Evolutionary conservation across 2,113 vertebrate species (phyloP).

Genomic region (Cisticola juncidis): DNA sequence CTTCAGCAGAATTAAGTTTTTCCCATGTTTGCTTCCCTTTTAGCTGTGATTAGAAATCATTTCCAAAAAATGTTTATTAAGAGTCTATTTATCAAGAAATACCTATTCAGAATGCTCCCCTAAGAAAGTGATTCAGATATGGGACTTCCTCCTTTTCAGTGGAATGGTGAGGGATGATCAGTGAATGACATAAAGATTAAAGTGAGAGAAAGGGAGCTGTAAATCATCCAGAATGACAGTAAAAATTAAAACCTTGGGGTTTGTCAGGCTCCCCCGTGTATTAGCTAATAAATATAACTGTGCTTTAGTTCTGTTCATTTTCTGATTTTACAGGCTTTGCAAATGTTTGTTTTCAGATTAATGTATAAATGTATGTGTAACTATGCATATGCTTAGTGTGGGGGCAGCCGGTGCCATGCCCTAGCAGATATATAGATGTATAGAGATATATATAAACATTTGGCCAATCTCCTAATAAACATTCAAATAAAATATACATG

Average conservation of each 20-base stretch:
- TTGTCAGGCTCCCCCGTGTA: neutral
- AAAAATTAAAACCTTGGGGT: conserved; percentile 59
- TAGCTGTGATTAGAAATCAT: neutral
- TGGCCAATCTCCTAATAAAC: neutral
- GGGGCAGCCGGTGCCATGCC: accelerated
- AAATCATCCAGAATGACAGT: conserved; percentile 40
- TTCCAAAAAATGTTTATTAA: neutral
- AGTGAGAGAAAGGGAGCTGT: neutral
- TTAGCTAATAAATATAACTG: conserved; percentile 40
- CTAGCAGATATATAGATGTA: neutral
- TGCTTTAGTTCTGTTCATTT: neutral
- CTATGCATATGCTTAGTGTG: neutral
- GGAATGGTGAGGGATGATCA: neutral
- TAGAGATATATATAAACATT: neutral
- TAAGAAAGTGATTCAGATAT: neutral
- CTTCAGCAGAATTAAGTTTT: neutral
- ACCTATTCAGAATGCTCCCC: neutral
- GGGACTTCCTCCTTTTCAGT: neutral
- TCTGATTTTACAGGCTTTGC: neutral
- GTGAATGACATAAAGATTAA: neutral
- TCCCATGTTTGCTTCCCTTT: neutral
- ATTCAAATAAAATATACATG: conserved; percentile 41
- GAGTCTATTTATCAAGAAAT: neutral
- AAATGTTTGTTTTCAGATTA: conserved; percentile 35
- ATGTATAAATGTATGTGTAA: conserved; percentile 1